phyloP scores from a whole-genome alignment of 2,113 vertebrate species.

The Lonchura striata region DNA sequence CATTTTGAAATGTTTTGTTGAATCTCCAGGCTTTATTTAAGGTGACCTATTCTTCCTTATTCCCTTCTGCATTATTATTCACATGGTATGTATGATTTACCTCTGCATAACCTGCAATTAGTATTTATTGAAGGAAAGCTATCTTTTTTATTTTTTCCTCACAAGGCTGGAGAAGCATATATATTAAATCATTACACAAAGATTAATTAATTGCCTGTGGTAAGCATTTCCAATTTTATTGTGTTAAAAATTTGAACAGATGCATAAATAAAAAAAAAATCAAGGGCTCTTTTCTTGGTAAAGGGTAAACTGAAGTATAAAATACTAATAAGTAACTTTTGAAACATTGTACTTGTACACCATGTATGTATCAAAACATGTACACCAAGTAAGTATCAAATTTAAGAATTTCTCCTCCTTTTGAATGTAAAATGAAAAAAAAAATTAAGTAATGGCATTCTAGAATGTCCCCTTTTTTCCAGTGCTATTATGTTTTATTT shows the following conservation, averaged over 20 bases:
- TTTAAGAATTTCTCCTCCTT: background rate
- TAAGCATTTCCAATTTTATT: background rate
- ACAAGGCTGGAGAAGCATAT: background rate
- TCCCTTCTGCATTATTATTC: background rate
- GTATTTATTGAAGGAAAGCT: background rate
- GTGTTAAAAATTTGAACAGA: background rate
- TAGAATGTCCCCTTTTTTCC: background rate
- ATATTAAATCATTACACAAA: background rate
- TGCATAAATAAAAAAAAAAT: background rate
- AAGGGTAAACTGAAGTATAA: background rate
- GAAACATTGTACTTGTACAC: background rate
- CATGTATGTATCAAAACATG: background rate
- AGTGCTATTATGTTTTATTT: background rate
- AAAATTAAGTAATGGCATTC: background rate
- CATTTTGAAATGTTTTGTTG: background rate
- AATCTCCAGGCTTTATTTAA: background rate
- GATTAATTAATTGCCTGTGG: background rate
- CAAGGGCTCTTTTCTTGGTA: background rate
- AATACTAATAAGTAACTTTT: background rate
- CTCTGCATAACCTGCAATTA: background rate
- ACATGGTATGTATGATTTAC: background rate
- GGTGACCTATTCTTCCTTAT: background rate
- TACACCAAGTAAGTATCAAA: background rate
- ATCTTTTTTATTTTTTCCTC: background rate
- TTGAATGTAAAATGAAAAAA: background rate